Conservation (phyloP, 2,113 vertebrate genomes). For the Apistogramma diplotaenia region DNA sequence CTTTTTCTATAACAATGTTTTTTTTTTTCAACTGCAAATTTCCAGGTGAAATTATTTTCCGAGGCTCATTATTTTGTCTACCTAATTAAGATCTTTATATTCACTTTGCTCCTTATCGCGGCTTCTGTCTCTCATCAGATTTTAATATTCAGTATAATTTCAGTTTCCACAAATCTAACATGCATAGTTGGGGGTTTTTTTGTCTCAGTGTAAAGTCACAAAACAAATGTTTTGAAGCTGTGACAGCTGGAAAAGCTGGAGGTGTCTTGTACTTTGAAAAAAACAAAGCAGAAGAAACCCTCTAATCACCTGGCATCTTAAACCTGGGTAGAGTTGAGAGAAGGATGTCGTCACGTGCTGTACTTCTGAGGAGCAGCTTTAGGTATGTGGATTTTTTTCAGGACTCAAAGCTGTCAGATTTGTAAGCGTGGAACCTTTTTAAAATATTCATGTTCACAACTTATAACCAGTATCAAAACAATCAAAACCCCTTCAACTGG, state of each 20-base stretch:
- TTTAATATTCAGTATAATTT: neutral
- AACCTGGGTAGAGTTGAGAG: constrained; percentile 27
- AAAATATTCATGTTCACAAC: constrained; percentile 19
- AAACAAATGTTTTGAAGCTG: constrained; percentile 12
- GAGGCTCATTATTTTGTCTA: constrained; percentile 19
- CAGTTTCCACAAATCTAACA: neutral
- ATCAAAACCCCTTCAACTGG: neutral
- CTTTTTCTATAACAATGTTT: constrained; percentile 2
- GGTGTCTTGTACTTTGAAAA: constrained; percentile 44
- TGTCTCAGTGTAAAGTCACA: neutral
- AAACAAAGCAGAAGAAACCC: constrained; percentile 41
- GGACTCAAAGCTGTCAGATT: constrained; percentile 4
- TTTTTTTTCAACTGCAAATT: neutral
- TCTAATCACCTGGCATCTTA: constrained; percentile 64
- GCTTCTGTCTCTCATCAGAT: neutral
- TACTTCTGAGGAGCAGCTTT: neutral
- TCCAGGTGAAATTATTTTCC: constrained; percentile 15
- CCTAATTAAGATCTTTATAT: constrained; percentile 30
- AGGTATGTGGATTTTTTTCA: neutral
- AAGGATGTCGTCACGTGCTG: constrained; percentile 23
- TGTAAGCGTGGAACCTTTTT: neutral
- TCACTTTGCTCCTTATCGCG: constrained; percentile 2
- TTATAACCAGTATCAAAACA: neutral
- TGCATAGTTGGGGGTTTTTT: neutral
- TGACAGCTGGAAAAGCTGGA: constrained; percentile 57